Evolutionary conservation across 2,113 vertebrate genomes (phyloP).

Genomic region (Charadrius vociferus): DNA sequence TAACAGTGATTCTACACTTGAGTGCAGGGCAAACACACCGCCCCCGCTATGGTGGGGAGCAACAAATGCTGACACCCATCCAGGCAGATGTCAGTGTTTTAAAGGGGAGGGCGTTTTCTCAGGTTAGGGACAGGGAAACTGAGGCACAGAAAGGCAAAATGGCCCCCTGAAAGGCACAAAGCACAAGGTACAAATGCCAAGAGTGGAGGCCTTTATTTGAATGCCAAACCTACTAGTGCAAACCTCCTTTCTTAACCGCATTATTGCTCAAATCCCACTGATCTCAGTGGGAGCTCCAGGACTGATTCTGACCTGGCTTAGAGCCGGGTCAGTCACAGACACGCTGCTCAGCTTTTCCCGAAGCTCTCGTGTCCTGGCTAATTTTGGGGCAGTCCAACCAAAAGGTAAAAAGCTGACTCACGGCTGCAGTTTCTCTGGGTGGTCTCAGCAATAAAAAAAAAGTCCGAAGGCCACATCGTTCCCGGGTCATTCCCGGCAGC

Average conservation of each 20-base stretch:
- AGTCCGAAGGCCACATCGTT: accelerated
- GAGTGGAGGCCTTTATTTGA: neutral
- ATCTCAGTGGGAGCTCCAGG: neutral
- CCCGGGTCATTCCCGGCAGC: accelerated
- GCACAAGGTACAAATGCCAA: too few relatives aligned
- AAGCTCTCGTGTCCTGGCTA: neutral
- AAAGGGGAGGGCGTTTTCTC: neutral
- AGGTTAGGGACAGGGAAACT: neutral
- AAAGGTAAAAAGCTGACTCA: neutral
- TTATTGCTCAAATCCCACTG: neutral
- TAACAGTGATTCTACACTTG: neutral
- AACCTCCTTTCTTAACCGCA: neutral
- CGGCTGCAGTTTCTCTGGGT: neutral
- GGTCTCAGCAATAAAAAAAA: neutral
- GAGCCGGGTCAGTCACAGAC: neutral
- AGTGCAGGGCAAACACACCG: neutral
- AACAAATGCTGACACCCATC: neutral
- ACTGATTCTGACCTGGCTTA: neutral
- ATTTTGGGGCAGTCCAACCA: neutral
- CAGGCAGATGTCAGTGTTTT: neutral
- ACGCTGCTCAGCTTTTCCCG: neutral
- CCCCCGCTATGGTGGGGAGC: neutral
- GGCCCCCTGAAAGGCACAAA: neutral
- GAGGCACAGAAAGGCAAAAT: neutral
- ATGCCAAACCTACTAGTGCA: neutral